Percentiles rank a stretch among this genome's conserved stretches.
Evolutionary conservation across 2,113 vertebrate genomes (phyloP).

Genomic region (Ammodytes dubius): DNA sequence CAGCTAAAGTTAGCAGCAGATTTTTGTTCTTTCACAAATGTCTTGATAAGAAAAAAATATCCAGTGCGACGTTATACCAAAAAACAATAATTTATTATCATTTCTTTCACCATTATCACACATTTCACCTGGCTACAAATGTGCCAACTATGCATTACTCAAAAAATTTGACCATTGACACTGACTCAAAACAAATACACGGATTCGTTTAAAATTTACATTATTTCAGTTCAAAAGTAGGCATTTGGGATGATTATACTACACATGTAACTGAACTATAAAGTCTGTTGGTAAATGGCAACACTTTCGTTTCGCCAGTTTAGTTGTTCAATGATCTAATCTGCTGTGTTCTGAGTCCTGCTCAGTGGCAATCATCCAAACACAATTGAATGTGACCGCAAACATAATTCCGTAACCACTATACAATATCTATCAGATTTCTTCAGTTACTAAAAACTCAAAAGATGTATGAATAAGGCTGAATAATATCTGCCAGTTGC

Average conservation of each 20-base stretch:
- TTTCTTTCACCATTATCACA: conserved; percentile 93
- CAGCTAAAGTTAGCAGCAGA: not conserved
- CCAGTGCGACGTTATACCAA: conserved; percentile 63
- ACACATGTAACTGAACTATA: conserved; percentile 67
- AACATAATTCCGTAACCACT: conserved; percentile 33
- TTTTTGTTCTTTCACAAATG: not conserved
- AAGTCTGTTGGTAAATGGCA: conserved; percentile 49
- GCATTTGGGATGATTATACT: conserved; percentile 75
- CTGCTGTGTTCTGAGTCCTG: conserved; percentile 79
- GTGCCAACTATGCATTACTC: conserved; percentile 90
- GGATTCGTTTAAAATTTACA: conserved; percentile 89
- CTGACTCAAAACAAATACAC: conserved; percentile 91
- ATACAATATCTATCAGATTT: conserved; percentile 43
- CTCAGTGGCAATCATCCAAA: conserved; percentile 74
- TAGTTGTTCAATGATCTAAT: conserved; percentile 21
- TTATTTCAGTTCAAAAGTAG: conserved; percentile 81
- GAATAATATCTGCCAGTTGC: conserved; percentile 37
- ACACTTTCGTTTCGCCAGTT: conserved; percentile 38
- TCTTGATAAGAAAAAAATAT: conserved; percentile 13
- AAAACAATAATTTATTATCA: conserved; percentile 95
- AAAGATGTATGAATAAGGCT: conserved; percentile 64
- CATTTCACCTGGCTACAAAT: conserved; percentile 91
- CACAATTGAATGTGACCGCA: conserved; percentile 50
- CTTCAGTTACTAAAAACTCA: conserved; percentile 43
- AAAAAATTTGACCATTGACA: conserved; percentile 89